These are phyloP conservation scores for Dallia pectoralis DNA, from an alignment of 2,797 vertebrate genomes.

Conservation along the genomic window DNA sequence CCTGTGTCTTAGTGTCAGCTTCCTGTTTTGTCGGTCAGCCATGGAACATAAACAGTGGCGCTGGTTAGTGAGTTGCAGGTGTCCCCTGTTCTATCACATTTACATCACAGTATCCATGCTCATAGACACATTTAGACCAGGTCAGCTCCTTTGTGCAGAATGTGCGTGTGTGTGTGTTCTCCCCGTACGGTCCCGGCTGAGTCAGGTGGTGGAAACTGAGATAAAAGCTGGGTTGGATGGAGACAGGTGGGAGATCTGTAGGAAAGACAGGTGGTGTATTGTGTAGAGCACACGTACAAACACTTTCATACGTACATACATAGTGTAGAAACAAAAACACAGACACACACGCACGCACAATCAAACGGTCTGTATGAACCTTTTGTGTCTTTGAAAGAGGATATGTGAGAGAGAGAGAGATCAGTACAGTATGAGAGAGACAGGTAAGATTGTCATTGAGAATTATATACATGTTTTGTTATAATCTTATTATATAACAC, in stretches of 20 bases:
- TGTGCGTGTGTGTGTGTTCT: slow-evolving; percentile 8
- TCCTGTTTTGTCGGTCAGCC: background rate
- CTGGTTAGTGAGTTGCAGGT: slow-evolving; percentile 22
- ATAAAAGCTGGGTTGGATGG: background rate
- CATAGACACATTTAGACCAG: background rate
- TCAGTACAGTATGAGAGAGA: too few species aligned
- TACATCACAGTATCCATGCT: background rate
- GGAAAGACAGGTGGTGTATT: slow-evolving; percentile 4
- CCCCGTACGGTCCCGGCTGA: slow-evolving; percentile 14
- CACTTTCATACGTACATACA: background rate
- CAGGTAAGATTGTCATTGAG: too few species aligned
- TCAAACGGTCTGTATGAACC: background rate
- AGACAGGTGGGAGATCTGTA: slow-evolving; percentile 11
- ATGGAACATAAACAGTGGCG: background rate
- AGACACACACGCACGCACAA: background rate
- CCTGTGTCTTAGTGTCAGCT: background rate
- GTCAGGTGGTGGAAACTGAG: background rate
- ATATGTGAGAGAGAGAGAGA: background rate
- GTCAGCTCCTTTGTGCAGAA: background rate
- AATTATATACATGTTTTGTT: too few species aligned
- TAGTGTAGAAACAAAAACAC: background rate
- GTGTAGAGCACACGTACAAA: background rate
- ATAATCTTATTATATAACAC: too few species aligned
- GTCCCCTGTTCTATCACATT: background rate
- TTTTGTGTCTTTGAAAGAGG: background rate